Conservation (phyloP, 2,888 invertebrate genomes). For the Agrotis clavis region DNA sequence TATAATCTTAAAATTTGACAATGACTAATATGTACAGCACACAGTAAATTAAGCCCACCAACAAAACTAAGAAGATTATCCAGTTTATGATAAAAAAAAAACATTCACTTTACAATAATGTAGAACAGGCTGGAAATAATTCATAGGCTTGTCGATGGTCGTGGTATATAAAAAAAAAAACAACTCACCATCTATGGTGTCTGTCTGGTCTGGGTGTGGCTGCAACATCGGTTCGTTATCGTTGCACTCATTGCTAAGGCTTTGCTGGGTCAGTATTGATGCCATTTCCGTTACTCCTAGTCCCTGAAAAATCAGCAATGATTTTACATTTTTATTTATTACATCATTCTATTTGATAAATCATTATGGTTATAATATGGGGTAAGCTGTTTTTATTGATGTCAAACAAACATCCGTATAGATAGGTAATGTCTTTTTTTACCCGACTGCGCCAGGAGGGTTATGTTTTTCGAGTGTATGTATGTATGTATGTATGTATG, state of each 20-base stretch:
- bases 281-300: constrained; percentile 92
- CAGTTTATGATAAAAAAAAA: background rate
- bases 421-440: too few species aligned
- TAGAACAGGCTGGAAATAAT: background rate
- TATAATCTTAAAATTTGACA: constrained; percentile 61
- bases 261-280: constrained; percentile 92
- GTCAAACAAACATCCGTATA: background rate
- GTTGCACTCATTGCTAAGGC: constrained; percentile 91
- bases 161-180: constrained; percentile 50
- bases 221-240: constrained; percentile 92
- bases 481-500: too few species aligned
- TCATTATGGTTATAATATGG: background rate
- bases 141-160: constrained; percentile 40
- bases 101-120: background rate
- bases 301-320: constrained; percentile 85
- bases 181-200: constrained; percentile 95
- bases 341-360: background rate
- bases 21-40: constrained; percentile 54
- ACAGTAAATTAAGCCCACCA: constrained; percentile 65
- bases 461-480: too few species aligned
- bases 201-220: constrained; percentile 93
- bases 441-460: too few species aligned
- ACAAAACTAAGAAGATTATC: constrained; percentile 54
- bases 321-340: constrained; percentile 15
- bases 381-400: background rate